phyloP scores from a whole-genome alignment of 2,113 vertebrate species.

The Plecotus auritus region DNA sequence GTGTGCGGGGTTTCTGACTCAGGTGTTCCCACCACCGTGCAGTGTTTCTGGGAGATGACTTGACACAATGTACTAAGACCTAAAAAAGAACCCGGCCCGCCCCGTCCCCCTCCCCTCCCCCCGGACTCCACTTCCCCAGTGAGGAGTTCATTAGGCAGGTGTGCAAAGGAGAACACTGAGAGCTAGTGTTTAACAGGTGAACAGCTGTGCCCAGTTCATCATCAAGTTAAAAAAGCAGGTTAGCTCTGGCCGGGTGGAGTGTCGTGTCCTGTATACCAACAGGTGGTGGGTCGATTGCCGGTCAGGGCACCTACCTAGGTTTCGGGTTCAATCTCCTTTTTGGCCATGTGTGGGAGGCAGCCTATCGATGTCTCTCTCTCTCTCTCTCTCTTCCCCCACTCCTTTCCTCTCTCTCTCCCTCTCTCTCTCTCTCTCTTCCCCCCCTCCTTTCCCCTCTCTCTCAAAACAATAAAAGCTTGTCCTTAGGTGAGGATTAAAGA shows the following conservation, averaged over 20 bases:
- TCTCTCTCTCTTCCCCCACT: no score
- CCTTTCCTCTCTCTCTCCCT: no score
- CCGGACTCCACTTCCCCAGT: background rate
- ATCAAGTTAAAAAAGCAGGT: background rate
- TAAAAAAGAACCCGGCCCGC: background rate
- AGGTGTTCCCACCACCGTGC: background rate
- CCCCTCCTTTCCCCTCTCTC: background rate
- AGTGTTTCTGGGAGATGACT: background rate
- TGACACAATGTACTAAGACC: background rate
- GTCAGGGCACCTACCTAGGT: no score
- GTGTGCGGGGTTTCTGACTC: background rate
- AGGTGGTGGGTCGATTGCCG: background rate
- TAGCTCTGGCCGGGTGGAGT: background rate
- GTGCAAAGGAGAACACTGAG: background rate
- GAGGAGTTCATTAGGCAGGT: background rate
- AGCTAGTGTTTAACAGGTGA: background rate
- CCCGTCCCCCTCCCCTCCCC: background rate
- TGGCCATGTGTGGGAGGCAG: background rate
- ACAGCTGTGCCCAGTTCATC: background rate
- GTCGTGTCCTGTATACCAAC: background rate
- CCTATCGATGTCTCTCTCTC: no score
- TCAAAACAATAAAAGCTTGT: background rate
- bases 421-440: no score
- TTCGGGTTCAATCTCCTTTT: background rate
- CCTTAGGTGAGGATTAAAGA: background rate